These are phyloP conservation scores for Morone chrysops DNA, from an alignment of 2,113 vertebrate species.

Conservation along the genomic window DNA sequence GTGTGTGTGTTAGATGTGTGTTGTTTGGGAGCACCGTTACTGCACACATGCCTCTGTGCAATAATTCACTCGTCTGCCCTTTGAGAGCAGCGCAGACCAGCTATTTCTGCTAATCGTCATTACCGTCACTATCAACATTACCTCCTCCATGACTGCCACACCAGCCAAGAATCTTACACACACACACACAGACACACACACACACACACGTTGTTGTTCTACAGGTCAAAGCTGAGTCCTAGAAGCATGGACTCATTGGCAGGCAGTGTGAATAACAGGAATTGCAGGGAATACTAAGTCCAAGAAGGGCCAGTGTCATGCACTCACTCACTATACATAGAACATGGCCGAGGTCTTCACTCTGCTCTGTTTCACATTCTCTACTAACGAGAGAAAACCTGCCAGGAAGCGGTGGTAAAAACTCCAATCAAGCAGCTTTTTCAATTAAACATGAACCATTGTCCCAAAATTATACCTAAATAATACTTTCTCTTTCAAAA, in stretches of 20 bases:
- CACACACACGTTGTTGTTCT: conserved; percentile 39
- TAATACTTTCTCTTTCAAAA: conserved; percentile 16
- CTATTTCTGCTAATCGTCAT: conserved; percentile 60
- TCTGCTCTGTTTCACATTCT: conserved; percentile 1
- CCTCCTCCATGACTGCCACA: conserved; percentile 32
- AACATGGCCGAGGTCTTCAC: conserved; percentile 22
- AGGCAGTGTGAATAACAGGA: conserved; percentile 56
- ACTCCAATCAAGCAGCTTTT: conserved; percentile 6
- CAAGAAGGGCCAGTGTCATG: conserved; percentile 32
- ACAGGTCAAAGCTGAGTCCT: conserved; percentile 44
- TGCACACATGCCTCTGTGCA: conserved; percentile 6
- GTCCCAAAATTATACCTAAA: conserved; percentile 28
- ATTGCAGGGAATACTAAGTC: conserved; percentile 58
- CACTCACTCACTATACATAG: conserved; percentile 48
- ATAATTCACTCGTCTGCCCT: conserved; percentile 49
- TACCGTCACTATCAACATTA: conserved; percentile 51
- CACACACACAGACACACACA: conserved; percentile 14
- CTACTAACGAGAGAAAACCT: conserved; percentile 4
- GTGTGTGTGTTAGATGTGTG: conserved; percentile 27
- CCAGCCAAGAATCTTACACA: conserved; percentile 29
- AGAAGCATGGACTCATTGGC: conserved; percentile 52
- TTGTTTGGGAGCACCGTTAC: conserved; percentile 2
- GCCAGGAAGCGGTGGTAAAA: neutral
- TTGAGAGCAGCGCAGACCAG: conserved; percentile 6
- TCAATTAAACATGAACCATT: conserved; percentile 4